Base-by-base conservation (phyloP, 2,113 vertebrate species). In the Pangasianodon gigas region DNA sequence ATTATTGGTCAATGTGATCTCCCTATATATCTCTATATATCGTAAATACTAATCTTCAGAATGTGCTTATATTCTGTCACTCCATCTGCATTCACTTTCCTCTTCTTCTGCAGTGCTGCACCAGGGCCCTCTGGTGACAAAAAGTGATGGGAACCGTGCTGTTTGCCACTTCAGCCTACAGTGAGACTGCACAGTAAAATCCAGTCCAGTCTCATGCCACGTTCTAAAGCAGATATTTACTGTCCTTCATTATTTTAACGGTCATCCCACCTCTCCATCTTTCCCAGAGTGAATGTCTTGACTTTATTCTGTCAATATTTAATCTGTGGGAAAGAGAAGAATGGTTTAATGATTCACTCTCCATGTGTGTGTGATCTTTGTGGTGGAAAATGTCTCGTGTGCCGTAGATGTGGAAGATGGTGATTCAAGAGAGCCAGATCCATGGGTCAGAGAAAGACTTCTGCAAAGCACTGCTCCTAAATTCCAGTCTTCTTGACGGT, bases 251-350 rank as follows among this genome's bases (percentile, higher is more conserved):
- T 88, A 71, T 86, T 65, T 69, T 60, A 41, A 26, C 9, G 21
- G 19, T 24, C 21, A 58, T 37, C 77, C 81, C 71, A 48, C 56
- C 87, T 69, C 87, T 84, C 82, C 24, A 16, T 83, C 79, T 84
- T 87, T 87, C 83, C 84, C 77, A 84, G 56, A 65, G 26, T 10
- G 26, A 85, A 90, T 89, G 65, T 41, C 89, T 90, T 84, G 60
- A 91, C 90, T 82, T 89, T 80, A 65, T 89, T 89, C 86, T 90
- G 90, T 88, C 86, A 89, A 89, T 91, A 90, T 91, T 90, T 84
- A 90, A 91, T 90, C 82, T 77, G 84, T 81, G 37, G 88, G 56
- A 84, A 46, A 79, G 58, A 37, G 60, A 56, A 79, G 46, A 41
- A 41, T 18, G 24, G n/a, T 62, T 77, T 86, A 74, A 90, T 81